Base-by-base conservation (phyloP, 1,140 invertebrate species). In the Stenopsyche tienmushanensis region DNA sequence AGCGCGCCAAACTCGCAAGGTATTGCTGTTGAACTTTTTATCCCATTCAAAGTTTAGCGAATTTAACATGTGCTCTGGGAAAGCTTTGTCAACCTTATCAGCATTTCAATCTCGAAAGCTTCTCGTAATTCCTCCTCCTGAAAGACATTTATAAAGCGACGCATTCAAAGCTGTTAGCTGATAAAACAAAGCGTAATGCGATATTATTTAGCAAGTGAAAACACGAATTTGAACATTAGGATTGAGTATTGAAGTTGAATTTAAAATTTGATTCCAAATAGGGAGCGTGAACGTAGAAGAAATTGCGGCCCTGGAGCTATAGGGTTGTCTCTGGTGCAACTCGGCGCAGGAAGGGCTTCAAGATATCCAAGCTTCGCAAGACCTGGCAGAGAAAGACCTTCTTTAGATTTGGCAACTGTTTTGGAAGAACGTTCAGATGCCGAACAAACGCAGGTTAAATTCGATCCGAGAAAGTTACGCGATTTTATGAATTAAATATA, bases 261-360 rank as follows among this genome's bases (percentile, higher is more conserved):
- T n/a, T n/a, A n/a, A n/a, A n/a, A n/a, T n/a, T n/a, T n/a, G n/a
- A n/a, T n/a, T n/a, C 3, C 21, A 45, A 57, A 39, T 62, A 81
- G 90, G 24, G 89, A 91, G 73, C 83, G 89, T 26, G 90, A 89
- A 29, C 83, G 91, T 67, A 81, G 88, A 67, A 84, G 90, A 49
- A 90, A 90, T 72, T 90, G 86, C 71, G 89, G 90, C 73, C 76
- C 89, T 74, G 89, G 91, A 73, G 87, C 89, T 71, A 89, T 89
- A 59, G 89, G 89, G 69, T 83, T 92, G 64, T 90, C 88, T 71
- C 84, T 92, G 72, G 89, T 91, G 66, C 84, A 89, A 67, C 84
- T 91, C 77, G 90, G 89, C 71, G 88, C 84, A 79, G 87, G 90
- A 79, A 86, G 83, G 66, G 69, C 65, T 13, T 72, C 81, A 54